Percentiles rank a stretch among this genome's conserved stretches.
Evolutionary conservation across 2,113 vertebrate species (phyloP).

Genomic region (Dicerorhinus sumatrensis): DNA sequence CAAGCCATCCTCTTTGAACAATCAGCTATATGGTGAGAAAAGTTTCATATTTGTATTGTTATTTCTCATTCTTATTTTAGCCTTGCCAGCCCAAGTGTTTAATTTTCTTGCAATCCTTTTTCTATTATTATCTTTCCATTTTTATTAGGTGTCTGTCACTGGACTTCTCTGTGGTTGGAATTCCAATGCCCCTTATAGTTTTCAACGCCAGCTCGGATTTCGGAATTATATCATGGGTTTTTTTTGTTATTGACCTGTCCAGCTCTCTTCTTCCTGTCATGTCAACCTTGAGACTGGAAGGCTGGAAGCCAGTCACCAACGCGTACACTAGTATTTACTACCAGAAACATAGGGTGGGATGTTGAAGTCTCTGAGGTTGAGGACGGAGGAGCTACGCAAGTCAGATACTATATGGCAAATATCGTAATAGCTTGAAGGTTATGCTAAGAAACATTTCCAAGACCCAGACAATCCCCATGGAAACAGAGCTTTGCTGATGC

Average conservation of each 20-base stretch:
- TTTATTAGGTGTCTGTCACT: conserved; percentile 14
- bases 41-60: not conserved
- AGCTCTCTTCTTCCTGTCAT: not conserved
- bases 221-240: not conserved
- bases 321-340: not conserved
- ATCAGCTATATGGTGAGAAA: not conserved
- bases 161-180: conserved; percentile 12
- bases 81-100: not conserved
- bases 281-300: conserved; percentile 12
- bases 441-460: not conserved
- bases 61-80: not conserved
- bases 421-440: not conserved
- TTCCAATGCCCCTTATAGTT: not conserved
- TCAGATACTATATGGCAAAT: not conserved
- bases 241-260: not conserved
- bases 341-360: not conserved
- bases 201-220: not conserved
- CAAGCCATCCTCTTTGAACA: not conserved
- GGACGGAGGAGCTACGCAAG: not conserved
- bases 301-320: not conserved
- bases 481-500: conserved; percentile 46
- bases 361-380: not conserved
- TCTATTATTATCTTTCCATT: conserved; percentile 48
- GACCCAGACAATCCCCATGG: conserved; percentile 38
- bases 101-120: not conserved